These are phyloP conservation scores for Mormyrops attenuatus DNA, from an alignment of 2,797 vertebrate genomes.

Conservation along the genomic window DNA sequence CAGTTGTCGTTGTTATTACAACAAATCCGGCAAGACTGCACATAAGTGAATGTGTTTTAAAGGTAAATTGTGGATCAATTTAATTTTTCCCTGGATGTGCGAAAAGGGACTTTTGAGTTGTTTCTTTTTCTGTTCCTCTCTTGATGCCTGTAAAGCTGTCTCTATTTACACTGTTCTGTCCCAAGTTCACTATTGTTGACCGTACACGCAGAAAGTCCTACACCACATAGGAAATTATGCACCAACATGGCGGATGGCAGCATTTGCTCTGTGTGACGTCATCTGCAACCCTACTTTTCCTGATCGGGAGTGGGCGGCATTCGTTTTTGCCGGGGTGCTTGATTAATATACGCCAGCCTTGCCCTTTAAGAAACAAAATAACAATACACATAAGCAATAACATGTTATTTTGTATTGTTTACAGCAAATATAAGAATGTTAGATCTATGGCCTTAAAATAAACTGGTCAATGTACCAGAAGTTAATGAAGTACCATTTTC, in stretches of 20 bases:
- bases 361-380: not conserved
- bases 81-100: not conserved
- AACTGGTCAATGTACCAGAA: not conserved
- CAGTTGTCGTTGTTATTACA: not conserved
- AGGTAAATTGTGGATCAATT: not conserved
- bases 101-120: not conserved
- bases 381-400: not conserved
- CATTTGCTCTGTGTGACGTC: not conserved
- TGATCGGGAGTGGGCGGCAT: not conserved
- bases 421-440: not conserved
- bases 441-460: not conserved
- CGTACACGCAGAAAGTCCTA: not conserved
- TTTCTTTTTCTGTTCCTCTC: not conserved
- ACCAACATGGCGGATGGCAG: not conserved
- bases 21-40: not conserved
- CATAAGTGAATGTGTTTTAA: not conserved
- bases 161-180: not conserved
- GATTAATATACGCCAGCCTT: not conserved
- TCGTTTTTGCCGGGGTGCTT: not conserved
- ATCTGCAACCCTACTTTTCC: not conserved
- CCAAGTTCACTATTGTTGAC: not conserved
- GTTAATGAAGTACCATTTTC: not conserved
- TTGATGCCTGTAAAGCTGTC: not conserved
- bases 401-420: not conserved
- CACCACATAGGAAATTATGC: not conserved